phyloP scores from a whole-genome alignment of 92 coral and sea anemone species.

The Phenganax subtilis region DNA sequence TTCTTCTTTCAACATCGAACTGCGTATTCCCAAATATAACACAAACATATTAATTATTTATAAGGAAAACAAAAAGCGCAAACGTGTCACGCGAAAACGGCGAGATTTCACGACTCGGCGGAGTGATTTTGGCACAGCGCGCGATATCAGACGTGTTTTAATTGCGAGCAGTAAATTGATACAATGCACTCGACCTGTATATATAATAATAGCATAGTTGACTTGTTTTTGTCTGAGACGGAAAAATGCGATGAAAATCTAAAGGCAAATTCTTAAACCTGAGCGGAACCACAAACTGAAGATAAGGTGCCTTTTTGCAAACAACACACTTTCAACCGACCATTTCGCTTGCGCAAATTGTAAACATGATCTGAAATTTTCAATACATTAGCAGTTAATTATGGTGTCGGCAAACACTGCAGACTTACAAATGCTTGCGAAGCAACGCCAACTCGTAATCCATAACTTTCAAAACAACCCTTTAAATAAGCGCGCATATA shows the following conservation, averaged over 20 bases:
- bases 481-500: not conserved
- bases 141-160: conserved; percentile 32
- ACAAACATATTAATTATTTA: conserved; percentile 30
- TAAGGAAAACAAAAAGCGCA: conserved; percentile 24
- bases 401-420: conserved; percentile 27
- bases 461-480: not conserved
- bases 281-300: not conserved
- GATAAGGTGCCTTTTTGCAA: not conserved
- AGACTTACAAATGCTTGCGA: conserved; percentile 8
- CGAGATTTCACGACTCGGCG: not conserved
- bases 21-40: not conserved
- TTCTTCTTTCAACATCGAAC: too few species aligned
- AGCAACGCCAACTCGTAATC: not conserved
- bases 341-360: not conserved
- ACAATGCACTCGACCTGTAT: conserved; percentile 11
- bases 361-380: conserved; percentile 7
- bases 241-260: conserved; percentile 19
- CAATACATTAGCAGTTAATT: conserved; percentile 36
- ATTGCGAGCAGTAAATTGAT: conserved; percentile 29
- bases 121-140: not conserved
- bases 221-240: conserved; percentile 13
- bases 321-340: too few species aligned
- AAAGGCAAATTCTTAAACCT: not conserved
- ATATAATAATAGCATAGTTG: not conserved
- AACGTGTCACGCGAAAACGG: conserved; percentile 19